Base-by-base conservation (phyloP, 1,140 invertebrate genomes). In the Drosophila subpulchrella region DNA sequence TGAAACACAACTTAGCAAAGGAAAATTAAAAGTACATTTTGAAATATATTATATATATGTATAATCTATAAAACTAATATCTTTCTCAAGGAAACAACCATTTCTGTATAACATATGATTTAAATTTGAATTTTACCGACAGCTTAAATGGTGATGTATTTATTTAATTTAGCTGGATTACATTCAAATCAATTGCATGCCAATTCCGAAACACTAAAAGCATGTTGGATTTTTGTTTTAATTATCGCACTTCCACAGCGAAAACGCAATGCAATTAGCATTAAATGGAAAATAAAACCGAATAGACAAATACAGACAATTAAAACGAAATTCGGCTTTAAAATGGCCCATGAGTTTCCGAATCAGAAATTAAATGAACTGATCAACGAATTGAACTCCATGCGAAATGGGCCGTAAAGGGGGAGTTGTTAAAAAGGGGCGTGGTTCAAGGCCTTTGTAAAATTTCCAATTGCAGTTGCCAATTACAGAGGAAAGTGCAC, bases 321-420 rank as follows among this genome's bases (percentile, higher is more conserved):
- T 76, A 62, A 60, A 62, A 57, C 41, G 48, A 61, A 67, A 59
- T 73, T 58, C 27, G 30, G 67, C 62, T 70, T 78, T 70, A 51
- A 75, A 82, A 75, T 36, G 38, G 24, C 36, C 68, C 24, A 12
- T 58, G 82, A 79, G 58, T 75, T 48, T 60, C 24, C 41, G 48
- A 75, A 59, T 58, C 65, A 78, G 70, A 67, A 86, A 81, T 86
- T 72, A 85, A 85, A 85, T 81, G 78, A 86, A 81, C 75, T 78
- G 82, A 71, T 86, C 76, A 86, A 66, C 55, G 59, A 68, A 75
- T 81, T 85, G 48, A 75, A 81, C 68, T 78, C 65, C 66, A 78
- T 78, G 62, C n/a, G 17, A 44, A 70, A 68, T 70, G 58, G 67
- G 20, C 27, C n/a, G 36, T 48, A 44, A 20, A n/a, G n/a, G 42